Evolutionary conservation across 2,113 vertebrate species (phyloP).

Genomic region (Colius striatus): DNA sequence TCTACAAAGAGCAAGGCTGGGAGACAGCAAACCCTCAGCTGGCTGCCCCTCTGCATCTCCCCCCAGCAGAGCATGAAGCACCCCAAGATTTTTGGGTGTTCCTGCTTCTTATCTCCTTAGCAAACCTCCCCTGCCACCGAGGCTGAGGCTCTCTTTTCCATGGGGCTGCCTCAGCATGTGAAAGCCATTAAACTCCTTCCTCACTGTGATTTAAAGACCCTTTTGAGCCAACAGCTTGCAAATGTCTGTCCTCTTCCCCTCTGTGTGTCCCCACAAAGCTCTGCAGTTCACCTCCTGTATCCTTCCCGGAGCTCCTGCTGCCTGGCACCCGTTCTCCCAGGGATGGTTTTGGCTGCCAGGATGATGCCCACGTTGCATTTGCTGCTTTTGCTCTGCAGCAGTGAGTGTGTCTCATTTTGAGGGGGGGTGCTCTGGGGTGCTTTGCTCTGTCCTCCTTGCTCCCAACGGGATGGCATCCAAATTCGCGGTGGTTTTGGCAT

Average conservation of each 20-base stretch:
- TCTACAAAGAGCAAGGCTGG: background rate
- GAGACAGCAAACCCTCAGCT: background rate
- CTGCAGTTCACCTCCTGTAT: background rate
- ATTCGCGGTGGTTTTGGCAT: fast-evolving
- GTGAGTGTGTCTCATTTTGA: fast-evolving
- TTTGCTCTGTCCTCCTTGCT: background rate
- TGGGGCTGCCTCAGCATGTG: background rate
- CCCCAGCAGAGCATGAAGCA: background rate
- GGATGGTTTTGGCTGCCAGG: background rate
- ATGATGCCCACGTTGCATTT: fast-evolving
- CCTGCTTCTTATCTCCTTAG: background rate
- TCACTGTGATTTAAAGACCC: background rate
- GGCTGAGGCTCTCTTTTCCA: fast-evolving
- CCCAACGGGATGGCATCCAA: fast-evolving
- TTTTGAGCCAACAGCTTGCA: background rate
- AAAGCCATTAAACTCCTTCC: background rate
- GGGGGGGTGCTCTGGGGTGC: background rate
- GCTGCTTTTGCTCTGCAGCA: background rate
- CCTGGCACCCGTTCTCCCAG: background rate
- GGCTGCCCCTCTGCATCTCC: background rate
- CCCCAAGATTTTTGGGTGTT: background rate
- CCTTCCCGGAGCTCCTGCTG: background rate
- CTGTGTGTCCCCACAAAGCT: background rate
- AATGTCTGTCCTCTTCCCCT: background rate
- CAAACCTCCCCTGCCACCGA: background rate